phyloP scores from a whole-genome alignment of 2,888 invertebrate genomes.

The Cyclophora punctaria region DNA sequence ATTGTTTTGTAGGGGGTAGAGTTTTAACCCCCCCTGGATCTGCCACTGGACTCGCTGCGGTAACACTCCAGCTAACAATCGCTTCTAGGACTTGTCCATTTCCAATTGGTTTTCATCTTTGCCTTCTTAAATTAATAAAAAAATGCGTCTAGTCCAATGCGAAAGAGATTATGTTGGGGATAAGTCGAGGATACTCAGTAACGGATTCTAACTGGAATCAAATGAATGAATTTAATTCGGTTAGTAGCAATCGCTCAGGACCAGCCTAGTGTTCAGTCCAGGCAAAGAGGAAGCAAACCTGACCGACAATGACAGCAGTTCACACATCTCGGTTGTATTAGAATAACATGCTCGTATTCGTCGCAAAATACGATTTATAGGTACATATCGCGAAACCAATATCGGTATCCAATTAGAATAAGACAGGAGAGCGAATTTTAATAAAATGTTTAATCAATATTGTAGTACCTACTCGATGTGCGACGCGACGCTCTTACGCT shows the following conservation, averaged over 20 bases:
- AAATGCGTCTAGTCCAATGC: slow-evolving; percentile 73
- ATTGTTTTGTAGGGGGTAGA: too few relatives aligned
- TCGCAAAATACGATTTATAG: slow-evolving; percentile 25
- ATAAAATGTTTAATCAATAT: slow-evolving; percentile 6
- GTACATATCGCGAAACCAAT: slow-evolving; percentile 47
- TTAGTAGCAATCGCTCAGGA: slow-evolving; percentile 47
- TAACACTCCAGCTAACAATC: slow-evolving; percentile 30
- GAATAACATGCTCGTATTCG: slow-evolving; percentile 9
- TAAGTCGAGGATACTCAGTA: slow-evolving; percentile 44
- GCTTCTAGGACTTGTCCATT: slow-evolving; percentile 41
- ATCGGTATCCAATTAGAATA: slow-evolving; percentile 36
- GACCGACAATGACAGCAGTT: slow-evolving; percentile 36
- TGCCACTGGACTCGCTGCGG: slow-evolving; percentile 16
- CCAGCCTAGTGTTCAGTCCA: slow-evolving; percentile 69
- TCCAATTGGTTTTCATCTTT: slow-evolving; percentile 66
- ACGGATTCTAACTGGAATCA: slow-evolving; percentile 21
- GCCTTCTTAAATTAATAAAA: slow-evolving; percentile 68
- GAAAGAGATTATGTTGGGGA: slow-evolving; percentile 69
- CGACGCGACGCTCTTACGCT: not conserved
- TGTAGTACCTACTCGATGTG: not conserved
- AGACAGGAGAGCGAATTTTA: slow-evolving; percentile 30
- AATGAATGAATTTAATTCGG: slow-evolving; percentile 40
- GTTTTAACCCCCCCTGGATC: too few relatives aligned
- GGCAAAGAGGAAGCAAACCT: slow-evolving; percentile 66
- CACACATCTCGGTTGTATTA: slow-evolving; percentile 25